Evolutionary conservation across 1,140 invertebrate genomes (phyloP).

Genomic region (Laupala kohalensis): DNA sequence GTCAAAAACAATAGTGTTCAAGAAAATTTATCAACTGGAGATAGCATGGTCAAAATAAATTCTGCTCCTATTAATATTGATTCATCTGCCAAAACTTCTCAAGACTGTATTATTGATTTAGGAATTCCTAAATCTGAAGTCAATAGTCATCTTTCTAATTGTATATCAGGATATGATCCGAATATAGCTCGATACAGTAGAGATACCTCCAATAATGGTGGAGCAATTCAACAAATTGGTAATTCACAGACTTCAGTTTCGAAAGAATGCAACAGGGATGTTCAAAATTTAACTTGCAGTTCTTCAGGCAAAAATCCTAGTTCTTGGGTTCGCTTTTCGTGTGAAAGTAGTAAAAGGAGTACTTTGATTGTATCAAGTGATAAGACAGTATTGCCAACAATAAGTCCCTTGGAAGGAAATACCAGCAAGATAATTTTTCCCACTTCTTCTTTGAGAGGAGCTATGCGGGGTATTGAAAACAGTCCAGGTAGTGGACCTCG

Average conservation of each 20-base stretch:
- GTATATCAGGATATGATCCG: background rate
- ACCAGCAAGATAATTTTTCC: background rate
- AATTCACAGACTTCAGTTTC: background rate
- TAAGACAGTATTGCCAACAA: background rate
- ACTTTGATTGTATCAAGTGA: background rate
- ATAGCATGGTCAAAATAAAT: background rate
- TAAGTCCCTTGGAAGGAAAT: background rate
- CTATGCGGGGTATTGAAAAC: background rate
- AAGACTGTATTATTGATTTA: background rate
- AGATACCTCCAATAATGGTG: background rate
- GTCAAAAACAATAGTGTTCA: background rate
- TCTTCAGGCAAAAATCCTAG: background rate
- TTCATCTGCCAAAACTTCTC: background rate
- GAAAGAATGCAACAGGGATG: background rate
- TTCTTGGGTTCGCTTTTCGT: background rate
- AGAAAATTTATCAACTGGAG: background rate
- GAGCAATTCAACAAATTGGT: background rate
- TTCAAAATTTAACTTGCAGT: background rate
- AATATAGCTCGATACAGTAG: background rate
- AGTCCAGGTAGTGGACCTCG: constrained; percentile 39
- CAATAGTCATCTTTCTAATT: background rate
- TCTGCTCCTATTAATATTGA: background rate
- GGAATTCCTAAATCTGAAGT: background rate
- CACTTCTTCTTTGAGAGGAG: background rate
- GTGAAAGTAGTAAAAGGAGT: background rate